Evolutionary conservation across 2,888 invertebrate genomes (phyloP), one percentile per base, ranked within the genome.

Genomic region (Sinhomidia bicolor): DNA sequence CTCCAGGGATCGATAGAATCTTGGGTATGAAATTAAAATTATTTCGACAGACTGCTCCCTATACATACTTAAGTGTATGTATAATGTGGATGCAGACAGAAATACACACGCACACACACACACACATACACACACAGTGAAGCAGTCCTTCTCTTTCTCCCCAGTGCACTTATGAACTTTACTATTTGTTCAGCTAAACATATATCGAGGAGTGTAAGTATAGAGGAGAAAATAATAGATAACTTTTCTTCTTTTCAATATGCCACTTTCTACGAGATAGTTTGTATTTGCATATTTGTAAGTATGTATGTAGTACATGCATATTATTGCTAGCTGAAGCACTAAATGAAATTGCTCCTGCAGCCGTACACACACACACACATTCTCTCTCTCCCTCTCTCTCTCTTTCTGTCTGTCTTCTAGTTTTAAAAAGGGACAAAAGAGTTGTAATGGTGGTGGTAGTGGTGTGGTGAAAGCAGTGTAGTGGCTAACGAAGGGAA

Each of bases 1-100:
- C 86, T 80, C 86, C 47, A 44, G 86, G 86, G 86, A 80, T 80
- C 80, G 80, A 87, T 87, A 82, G 87, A 87, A 87, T 87, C 81
- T 82, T 87, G 81, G 65, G 81, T 87, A 87, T 87, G 87, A 87
- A 87, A 87, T 87, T 87, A 87, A 82, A 87, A 87, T 87, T 87
- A 87, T 87, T 82, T 82, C 82, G 60, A 57, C 41, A 81, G 51
- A 87, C 74, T 87, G 85, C 79, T 44, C 60, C 54, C 29, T 68
- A 57, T 78, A 74, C 41, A 54, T 17, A 17, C 20, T 29, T 36
- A 57, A 54, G 6, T 78, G 36, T 20, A 36, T 57, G 17, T 62
- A n/a, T 23, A n/a, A 20, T 10, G 36, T 26, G n/a, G n/a, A n/a
- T n/a, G n/a, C 36, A 20, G 9, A 36, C 20, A 36, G 32, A 29